Conservation (phyloP, 2,888 invertebrate genomes). For the Steinernema scapterisci region DNA sequence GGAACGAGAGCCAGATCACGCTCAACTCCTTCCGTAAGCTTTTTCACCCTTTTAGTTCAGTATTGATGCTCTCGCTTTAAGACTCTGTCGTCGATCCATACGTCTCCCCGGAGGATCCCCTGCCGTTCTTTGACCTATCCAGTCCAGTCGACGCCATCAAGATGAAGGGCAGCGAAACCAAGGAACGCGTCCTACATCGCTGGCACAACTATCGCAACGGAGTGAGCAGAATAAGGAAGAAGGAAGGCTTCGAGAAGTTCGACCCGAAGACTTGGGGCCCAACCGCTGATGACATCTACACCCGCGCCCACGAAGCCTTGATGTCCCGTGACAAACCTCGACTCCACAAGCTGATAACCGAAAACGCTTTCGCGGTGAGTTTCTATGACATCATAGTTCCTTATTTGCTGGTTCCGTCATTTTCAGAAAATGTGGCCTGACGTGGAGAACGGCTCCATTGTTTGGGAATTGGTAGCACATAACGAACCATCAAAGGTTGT, state of each 20-base stretch:
- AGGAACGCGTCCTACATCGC: constrained; percentile 48
- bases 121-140: constrained; percentile 34
- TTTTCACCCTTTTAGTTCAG: constrained; percentile 29
- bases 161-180: constrained; percentile 33
- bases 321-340: constrained; percentile 47
- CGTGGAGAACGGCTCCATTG: constrained; percentile 62
- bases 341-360: constrained; percentile 59
- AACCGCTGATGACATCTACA: constrained; percentile 60
- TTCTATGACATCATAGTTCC: too few species aligned
- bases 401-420: not conserved
- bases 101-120: constrained; percentile 50
- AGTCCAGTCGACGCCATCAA: constrained; percentile 40
- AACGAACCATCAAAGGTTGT: constrained; percentile 59
- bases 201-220: constrained; percentile 59
- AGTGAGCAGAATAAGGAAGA: constrained; percentile 56
- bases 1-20: constrained; percentile 63
- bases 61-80: constrained; percentile 40
- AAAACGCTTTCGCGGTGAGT: constrained; percentile 55
- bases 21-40: constrained; percentile 58
- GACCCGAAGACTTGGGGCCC: constrained; percentile 49
- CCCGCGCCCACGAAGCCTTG: constrained; percentile 57
- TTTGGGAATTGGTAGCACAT: constrained; percentile 55
- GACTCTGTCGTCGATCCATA: constrained; percentile 63
- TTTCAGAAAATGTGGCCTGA: constrained; percentile 67
- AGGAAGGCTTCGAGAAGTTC: constrained; percentile 64